These are phyloP conservation scores for Heliconius congener DNA, from an alignment of 1,140 invertebrate genomes.

Conservation along the genomic window DNA sequence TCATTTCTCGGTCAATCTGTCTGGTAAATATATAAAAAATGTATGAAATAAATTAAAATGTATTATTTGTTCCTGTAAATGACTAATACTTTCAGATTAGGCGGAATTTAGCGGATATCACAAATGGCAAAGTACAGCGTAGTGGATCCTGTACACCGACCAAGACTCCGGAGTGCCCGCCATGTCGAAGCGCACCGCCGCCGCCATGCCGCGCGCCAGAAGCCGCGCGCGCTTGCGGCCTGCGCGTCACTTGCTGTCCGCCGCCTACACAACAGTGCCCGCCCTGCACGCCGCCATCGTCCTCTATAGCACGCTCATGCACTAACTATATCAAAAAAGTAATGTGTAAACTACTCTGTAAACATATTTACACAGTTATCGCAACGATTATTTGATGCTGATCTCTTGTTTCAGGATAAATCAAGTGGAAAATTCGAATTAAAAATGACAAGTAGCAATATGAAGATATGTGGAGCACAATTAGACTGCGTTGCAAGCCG, in stretches of 20 bases:
- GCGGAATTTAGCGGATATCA: background rate
- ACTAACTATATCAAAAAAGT: background rate
- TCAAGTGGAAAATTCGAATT: background rate
- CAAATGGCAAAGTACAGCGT: background rate
- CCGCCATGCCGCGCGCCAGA: background rate
- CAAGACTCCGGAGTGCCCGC: background rate
- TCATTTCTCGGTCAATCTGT: background rate
- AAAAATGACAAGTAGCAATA: background rate
- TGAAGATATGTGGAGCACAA: background rate
- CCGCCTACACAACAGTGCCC: background rate
- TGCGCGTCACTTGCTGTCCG: constrained; percentile 1
- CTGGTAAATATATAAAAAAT: background rate
- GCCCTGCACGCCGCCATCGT: background rate
- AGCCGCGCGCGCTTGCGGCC: background rate
- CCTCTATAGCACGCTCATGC: background rate
- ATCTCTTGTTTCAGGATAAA: background rate
- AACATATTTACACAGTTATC: background rate
- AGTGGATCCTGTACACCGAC: background rate
- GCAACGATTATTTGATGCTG: background rate
- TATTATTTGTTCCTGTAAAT: background rate
- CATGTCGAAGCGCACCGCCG: background rate
- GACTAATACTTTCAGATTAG: background rate
- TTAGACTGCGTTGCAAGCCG: background rate
- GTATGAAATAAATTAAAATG: background rate
- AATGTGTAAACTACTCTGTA: background rate